Conservation (phyloP, 2,113 vertebrate genomes). For the Elgaria multicarinata region DNA sequence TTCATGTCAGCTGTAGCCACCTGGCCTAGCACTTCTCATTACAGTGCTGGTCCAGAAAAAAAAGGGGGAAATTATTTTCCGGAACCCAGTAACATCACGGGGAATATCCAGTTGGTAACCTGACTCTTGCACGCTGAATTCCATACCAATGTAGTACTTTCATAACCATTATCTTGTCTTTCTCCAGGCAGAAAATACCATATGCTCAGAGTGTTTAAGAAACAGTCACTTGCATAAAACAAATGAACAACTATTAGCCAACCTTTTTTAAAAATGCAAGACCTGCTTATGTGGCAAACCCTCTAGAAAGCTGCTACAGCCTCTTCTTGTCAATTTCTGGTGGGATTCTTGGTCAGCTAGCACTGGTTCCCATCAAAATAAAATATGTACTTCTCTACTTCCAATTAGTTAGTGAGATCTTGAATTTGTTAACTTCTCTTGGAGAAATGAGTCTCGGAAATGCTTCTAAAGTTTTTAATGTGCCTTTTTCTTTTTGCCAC, state of each 20-base stretch:
- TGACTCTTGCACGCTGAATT: neutral
- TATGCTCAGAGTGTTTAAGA: neutral
- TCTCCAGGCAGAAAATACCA: neutral
- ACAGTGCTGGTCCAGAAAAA: neutral
- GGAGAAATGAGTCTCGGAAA: neutral
- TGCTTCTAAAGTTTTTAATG: conserved; percentile 41
- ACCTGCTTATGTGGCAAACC: neutral
- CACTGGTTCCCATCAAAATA: conserved; percentile 13
- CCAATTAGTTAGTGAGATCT: conserved; percentile 1
- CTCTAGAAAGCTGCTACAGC: conserved; percentile 13
- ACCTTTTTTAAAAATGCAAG: neutral
- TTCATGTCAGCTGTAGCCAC: too few relatives aligned
- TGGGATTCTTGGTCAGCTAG: conserved; percentile 41
- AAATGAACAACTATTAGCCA: neutral
- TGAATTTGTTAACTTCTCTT: neutral
- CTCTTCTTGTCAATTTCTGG: conserved; percentile 19
- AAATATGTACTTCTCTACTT: neutral
- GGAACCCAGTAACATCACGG: neutral
- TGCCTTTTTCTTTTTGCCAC: conserved; percentile 31
- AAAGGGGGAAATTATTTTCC: too few relatives aligned
- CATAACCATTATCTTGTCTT: neutral
- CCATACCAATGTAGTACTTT: neutral
- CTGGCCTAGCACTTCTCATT: neutral
- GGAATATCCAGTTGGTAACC: neutral
- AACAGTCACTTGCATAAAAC: neutral